Base-by-base conservation (phyloP, 2,888 invertebrate genomes). In the Glaucopsyche alexis region DNA sequence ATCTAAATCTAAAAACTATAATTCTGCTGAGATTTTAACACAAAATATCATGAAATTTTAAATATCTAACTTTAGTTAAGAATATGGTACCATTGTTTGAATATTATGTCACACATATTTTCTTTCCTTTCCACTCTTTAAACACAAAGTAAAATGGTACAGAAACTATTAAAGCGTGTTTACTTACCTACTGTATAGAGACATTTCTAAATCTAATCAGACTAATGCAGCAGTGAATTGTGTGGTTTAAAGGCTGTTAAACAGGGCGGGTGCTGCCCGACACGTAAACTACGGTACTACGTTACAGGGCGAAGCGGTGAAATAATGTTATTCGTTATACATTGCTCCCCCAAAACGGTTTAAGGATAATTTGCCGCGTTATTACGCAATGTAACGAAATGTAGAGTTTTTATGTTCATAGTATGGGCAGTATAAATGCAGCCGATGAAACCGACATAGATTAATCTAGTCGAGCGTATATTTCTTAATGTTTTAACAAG, bases 161-260 rank as follows among this genome's bases (percentile, higher is more conserved):
- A 60, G 38, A 38, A 60, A 13, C 29, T 38, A 60, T 60, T 60
- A 60, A 47, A 60, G 11, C 55, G 60, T 60, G 14, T 60, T 60
- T 38, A 60, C 60, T 60, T 60, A 60, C 60, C 29, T 60, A 60
- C 29, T 60, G 60, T 14, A 80, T 71, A 77, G 76, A 73, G 74
- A 77, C 76, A 77, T 71, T 78, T 74, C 72, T 65, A 74, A 76
- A 77, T 67, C 60, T 88, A 90, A 90, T 90, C 87, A 90, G 85
- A 81, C 82, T 87, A 89, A 89, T 89, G 87, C 84, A 84, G 79
- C 79, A 81, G 80, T 85, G 82, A 83, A 84, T 83, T 81, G 80
- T 80, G 76, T 77, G 82, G 82, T 82, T 82, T 82, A 81, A 50
- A 72, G 72, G 38, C 65, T 72, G 72, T 72, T 65, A 49, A 72